Base-by-base conservation (phyloP, 2,113 vertebrate species). In the Chiloscyllium plagiosum region DNA sequence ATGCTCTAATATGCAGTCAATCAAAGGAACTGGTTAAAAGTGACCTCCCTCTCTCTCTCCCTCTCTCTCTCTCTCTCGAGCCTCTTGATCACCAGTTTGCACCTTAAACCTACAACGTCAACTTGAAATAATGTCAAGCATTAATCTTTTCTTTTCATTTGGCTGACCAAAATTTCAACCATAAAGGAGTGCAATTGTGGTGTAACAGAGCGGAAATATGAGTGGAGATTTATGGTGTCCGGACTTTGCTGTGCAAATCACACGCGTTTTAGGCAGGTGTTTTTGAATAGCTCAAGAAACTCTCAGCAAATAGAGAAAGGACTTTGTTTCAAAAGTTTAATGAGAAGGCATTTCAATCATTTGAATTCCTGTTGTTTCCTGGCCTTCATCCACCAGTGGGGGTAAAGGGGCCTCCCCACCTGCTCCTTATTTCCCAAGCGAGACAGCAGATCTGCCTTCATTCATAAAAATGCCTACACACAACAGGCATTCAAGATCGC, bases 291-390 rank as follows among this genome's bases (percentile, higher is more conserved):
- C 29, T 29, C 47, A 87, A 8, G 24, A 52, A 12, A 52, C 47
- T 52, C 85, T 61, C 87, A 90, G 52, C 52, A 29, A 56, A 29
- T 6, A 33, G 50, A 87, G 85, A 87, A 87, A 47, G 47, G 52
- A 26, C 42, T 24, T 86, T 87, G 85, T 87, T 87, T 87, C 78
- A 83, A 83, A 83, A 89, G 61, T 90, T 90, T 90, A 90, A 90
- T 90, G 87, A 90, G 52, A 90, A 2, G 87, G 52, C 26, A 29
- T 15, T 89, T 89, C 86, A 8, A 29, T 29, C 20, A 29, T 89
- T 29, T 61, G 87, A 61, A 90, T 52, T 87, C 50, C 87, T 29
- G 52, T 90, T 90, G 52, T 90, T 90, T 61, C 87, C 87, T 61
- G 29, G 52, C 20, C 50, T 90, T 61, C 13, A 61, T 76, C 72